Evolutionary conservation across 1,140 invertebrate species (phyloP), one percentile per base, ranked within the genome.

Genomic region (Tetramorium alpestre): DNA sequence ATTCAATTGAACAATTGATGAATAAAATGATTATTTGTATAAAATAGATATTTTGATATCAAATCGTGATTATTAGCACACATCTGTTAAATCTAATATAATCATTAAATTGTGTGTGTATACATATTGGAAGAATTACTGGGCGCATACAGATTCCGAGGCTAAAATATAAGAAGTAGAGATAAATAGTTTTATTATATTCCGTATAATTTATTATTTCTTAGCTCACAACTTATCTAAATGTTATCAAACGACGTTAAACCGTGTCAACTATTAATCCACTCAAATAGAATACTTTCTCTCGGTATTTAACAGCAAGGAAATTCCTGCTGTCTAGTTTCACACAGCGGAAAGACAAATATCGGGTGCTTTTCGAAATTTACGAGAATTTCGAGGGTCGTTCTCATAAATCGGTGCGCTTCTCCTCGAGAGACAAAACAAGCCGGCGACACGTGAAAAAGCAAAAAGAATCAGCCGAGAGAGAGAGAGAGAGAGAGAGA

Each of bases 321-420:
- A 70, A 81, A 70, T 67, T 56, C 47, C 69, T 44, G 56, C 70
- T 73, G 88, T 89, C 77, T 60, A 86, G 51, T 65, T 44, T 47
- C 41, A n/a, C 75, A 11, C 44, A 16, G 33, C 47, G 25, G 73
- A 33, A 22, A 87, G 77, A 60, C 89, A 64, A 80, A 67, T 87
- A 76, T 89, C 77, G 60, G 54, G 72, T 69, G 67, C 77, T 89
- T 89, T 87, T 60, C 67, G 64, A 90, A 90, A 90, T 89, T 87
- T 87, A 85, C 84, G 82, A 51, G 73, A 77, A 78, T 64, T 62
- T 86, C 85, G 78, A 84, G 56, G 64, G 78, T 54, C 38, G 41
- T 60, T 54, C 82, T 85, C 82, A 76, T 87, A 75, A 85, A 69
- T 87, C 72, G 88, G 11, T 25, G 81, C 25, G 67, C 51, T 56